Percentiles rank a stretch among this genome's conserved stretches.
Conservation (phyloP, 2,888 invertebrate species). For the Oscheius sp. region DNA sequence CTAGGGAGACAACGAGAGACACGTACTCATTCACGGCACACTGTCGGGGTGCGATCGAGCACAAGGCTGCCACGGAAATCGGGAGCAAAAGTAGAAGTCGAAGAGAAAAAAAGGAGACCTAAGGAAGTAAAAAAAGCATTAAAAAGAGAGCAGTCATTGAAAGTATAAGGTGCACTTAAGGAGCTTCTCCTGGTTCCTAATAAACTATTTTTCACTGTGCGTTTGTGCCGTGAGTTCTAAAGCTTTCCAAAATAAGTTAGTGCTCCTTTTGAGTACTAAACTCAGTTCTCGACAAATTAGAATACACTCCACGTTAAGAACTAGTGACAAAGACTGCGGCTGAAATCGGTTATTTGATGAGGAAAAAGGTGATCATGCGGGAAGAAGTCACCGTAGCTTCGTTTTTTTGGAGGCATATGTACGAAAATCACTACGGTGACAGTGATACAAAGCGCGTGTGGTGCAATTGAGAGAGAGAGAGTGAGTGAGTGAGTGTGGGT, state of each 20-base stretch:
- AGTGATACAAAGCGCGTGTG: slow-evolving; percentile 22
- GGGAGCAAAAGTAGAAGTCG: slow-evolving; percentile 23
- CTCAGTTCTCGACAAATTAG: slow-evolving; percentile 1
- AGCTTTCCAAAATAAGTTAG: not conserved
- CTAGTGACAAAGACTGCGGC: not conserved
- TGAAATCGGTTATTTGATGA: not conserved
- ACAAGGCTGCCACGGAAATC: slow-evolving; percentile 6
- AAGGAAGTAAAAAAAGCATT: not conserved
- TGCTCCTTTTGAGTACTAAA: not conserved
- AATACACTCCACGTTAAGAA: slow-evolving; percentile 5
- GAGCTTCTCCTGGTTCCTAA: not conserved
- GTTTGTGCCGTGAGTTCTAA: not conserved
- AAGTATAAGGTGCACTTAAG: not conserved
- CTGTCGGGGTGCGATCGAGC: slow-evolving; percentile 30
- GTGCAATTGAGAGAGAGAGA: not conserved
- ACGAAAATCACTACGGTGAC: not conserved
- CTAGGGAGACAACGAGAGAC: slow-evolving; percentile 21
- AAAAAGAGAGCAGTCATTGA: slow-evolving; percentile 8
- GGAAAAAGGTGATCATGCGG: slow-evolving; percentile 9
- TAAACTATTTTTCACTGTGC: not conserved
- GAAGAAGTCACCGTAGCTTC: slow-evolving; percentile 3
- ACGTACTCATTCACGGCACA: slow-evolving; percentile 25
- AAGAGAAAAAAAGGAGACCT: slow-evolving; percentile 2
- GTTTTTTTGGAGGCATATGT: not conserved
- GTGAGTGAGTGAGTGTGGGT: slow-evolving; percentile 2